Conservation (phyloP, 2,797 vertebrate genomes). For the Protosalanx chinensis region DNA sequence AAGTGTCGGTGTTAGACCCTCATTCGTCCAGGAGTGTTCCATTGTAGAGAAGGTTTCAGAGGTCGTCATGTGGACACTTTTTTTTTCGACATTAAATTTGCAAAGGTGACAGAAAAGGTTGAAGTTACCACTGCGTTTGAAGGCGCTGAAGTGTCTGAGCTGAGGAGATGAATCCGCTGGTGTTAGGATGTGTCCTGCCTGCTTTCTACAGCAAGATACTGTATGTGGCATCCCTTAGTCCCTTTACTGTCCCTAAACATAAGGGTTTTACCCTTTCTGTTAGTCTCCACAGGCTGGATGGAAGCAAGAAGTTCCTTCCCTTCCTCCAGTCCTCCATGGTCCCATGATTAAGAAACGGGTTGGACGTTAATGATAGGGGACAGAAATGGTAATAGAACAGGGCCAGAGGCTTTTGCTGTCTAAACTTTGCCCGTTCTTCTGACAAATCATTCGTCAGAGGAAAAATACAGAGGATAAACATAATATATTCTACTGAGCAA, state of each 20-base stretch:
- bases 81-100: background rate
- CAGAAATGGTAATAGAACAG: background rate
- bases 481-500: conserved; percentile 13
- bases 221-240: conserved; percentile 22
- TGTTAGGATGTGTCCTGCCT: background rate
- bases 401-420: background rate
- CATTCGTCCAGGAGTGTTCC: no score
- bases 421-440: conserved; percentile 7
- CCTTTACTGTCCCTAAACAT: conserved; percentile 12
- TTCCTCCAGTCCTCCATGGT: background rate
- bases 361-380: background rate
- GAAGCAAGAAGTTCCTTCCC: background rate
- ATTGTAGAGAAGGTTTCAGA: no score
- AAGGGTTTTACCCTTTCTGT: background rate
- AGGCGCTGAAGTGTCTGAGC: background rate
- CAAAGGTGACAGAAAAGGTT: background rate
- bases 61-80: no score
- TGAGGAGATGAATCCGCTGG: background rate
- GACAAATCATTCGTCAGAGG: conserved; percentile 13
- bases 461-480: no score
- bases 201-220: background rate
- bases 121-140: background rate
- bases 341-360: background rate
- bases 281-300: background rate
- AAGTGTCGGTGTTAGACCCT: no score